A percentile compares a stretch with the other conserved stretches of the same genome.
Conservation (phyloP, 2,888 invertebrate genomes). For the Glyphotaelius pellucidus region DNA sequence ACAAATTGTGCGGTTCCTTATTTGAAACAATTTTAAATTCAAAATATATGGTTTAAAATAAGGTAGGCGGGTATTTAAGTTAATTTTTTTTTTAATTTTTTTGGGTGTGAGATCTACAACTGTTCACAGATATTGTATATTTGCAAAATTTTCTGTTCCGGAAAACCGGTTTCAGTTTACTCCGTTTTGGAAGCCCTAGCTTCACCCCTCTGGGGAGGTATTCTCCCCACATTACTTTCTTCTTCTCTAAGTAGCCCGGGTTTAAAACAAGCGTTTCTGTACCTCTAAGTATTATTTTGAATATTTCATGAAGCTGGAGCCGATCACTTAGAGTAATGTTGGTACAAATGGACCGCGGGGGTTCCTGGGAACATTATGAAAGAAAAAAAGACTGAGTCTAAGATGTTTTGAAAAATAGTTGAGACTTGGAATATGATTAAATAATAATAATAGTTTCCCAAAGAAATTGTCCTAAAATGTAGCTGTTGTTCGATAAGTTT, state of each 20-base stretch:
- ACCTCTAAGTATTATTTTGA: background rate
- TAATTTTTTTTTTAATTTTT: too few relatives aligned
- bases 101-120: too few relatives aligned
- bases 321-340: background rate
- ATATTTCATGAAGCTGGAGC: background rate
- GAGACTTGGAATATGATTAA: background rate
- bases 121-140: too few relatives aligned
- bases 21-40: too few relatives aligned
- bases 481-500: too few relatives aligned
- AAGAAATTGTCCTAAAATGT: too few relatives aligned
- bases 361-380: background rate
- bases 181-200: background rate
- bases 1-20: too few relatives aligned
- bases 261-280: constrained; percentile 6
- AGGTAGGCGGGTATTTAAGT: too few relatives aligned
- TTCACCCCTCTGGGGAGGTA: background rate
- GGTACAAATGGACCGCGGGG: background rate
- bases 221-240: background rate
- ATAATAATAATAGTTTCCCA: too few relatives aligned
- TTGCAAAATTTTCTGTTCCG: too few relatives aligned
- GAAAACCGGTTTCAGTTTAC: background rate
- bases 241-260: constrained; percentile 10
- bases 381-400: background rate
- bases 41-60: too few relatives aligned
- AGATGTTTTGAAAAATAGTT: background rate